Evolutionary conservation across 2,113 vertebrate genomes (phyloP), one percentile per base, ranked within the genome.

Genomic region (Potamarius usumacintae): DNA sequence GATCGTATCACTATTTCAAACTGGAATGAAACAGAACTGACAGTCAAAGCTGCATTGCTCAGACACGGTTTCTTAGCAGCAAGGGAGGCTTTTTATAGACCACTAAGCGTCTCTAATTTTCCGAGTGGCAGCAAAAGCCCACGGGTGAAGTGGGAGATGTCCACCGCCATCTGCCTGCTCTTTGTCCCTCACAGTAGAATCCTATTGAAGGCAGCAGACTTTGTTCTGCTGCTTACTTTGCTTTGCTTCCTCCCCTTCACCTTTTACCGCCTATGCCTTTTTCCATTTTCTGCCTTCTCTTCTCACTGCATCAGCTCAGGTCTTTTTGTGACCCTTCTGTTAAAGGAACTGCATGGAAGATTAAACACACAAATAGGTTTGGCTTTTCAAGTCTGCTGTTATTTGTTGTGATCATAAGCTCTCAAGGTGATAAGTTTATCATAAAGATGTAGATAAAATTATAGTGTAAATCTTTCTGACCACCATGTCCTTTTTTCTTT

Each of bases 51-150:
- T 65, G 81, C 17, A 34, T n/a, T 69, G 22, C 58, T 67, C 81
- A n/a, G 72, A 55, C 65, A 74, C 18, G 22, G 53, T 30, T 65
- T 62, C 72, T 65, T 62, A 77, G 86, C 72, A 77, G 71, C 79
- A n/a, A 87, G 71, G 15, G n/a, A 87, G 69, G 52, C 86, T 87
- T 83, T 87, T 87, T 87, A 83, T 87, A 87, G 80, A 15, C 57
- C 42, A n/a, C 57, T 83, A 87, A 87, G 78, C 55, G 79, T 83
- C 80, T 82, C 30, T 82, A 71, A 82, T 83, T 87, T 83, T 87
- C 58, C 25, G 20, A 87, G 86, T 77, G 72, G 72, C 42, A 76
- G 55, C 72, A 85, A 62, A 85, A 85, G 72, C 84, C 86, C 86
- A 87, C 62, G 80, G 86, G 85, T 87, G 34, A 82, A 81, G 52